phyloP scores from a whole-genome alignment of 2,113 vertebrate genomes.

The Tautogolabrus adspersus region DNA sequence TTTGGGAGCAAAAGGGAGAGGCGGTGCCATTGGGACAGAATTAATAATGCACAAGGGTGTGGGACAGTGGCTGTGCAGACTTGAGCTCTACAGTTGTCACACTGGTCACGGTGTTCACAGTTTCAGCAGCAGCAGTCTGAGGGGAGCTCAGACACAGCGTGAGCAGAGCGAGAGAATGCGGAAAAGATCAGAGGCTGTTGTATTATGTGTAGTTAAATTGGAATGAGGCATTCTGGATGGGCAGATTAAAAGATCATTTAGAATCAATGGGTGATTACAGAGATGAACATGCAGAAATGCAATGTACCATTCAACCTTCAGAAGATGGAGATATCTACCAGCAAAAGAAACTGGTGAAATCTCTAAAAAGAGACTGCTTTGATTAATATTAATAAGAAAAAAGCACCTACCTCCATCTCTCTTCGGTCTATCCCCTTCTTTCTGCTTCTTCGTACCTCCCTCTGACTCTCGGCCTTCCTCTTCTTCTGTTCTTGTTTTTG shows the following conservation, averaged over 20 bases:
- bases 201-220: slow-evolving; percentile 59
- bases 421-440: slow-evolving; percentile 1
- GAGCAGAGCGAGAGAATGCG: slow-evolving; percentile 19
- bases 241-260: slow-evolving; percentile 69
- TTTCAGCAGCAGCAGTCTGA: slow-evolving; percentile 25
- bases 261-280: slow-evolving; percentile 53
- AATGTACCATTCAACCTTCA: slow-evolving; percentile 17
- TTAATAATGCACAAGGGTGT: slow-evolving; percentile 63
- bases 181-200: slow-evolving; percentile 41
- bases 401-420: slow-evolving; percentile 25
- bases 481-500: slow-evolving; percentile 52
- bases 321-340: slow-evolving; percentile 51
- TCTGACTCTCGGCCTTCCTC: slow-evolving; percentile 24
- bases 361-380: slow-evolving; percentile 58
- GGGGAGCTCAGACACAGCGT: slow-evolving; percentile 20
- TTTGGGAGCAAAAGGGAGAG: slow-evolving; percentile 46
- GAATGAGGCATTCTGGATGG: slow-evolving; percentile 51
- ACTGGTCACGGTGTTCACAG: slow-evolving; percentile 55
- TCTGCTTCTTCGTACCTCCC: slow-evolving; percentile 20
- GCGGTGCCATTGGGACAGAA: slow-evolving; percentile 40
- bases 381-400: slow-evolving; percentile 72
- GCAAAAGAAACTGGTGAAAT: slow-evolving; percentile 49
- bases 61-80: slow-evolving; percentile 40
- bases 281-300: slow-evolving; percentile 42
- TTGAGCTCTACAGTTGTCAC: slow-evolving; percentile 58